phyloP scores from a whole-genome alignment of 2,888 invertebrate species.

The Pyrocoelia pectoralis region DNA sequence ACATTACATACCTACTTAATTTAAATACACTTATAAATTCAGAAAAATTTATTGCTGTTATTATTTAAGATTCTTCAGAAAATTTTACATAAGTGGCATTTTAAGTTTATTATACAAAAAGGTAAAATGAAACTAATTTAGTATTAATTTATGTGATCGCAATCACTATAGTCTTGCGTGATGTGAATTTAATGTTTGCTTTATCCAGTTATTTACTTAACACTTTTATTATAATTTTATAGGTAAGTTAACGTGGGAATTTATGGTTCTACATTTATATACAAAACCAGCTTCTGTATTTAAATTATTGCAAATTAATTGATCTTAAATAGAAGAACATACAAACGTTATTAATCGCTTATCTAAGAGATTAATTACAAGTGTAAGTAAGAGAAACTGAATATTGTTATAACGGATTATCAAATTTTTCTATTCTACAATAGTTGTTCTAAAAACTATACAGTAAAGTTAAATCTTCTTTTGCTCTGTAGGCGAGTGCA shows the following conservation, averaged over 20 bases:
- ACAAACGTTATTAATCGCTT: neutral
- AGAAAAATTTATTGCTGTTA: no score
- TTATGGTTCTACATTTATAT: neutral
- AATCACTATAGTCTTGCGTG: neutral
- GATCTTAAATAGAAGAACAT: neutral
- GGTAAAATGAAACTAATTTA: no score
- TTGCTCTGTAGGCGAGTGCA: neutral
- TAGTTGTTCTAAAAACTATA: neutral
- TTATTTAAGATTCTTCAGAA: no score
- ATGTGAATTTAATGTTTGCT: neutral
- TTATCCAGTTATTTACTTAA: slow-evolving; percentile 1
- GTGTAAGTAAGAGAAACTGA: neutral
- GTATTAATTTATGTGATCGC: neutral
- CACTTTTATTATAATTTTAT: neutral
- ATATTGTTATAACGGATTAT: neutral
- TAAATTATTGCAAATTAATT: slow-evolving; percentile 13
- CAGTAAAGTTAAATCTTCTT: neutral
- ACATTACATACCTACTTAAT: no score
- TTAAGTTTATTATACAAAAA: no score
- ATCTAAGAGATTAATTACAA: neutral
- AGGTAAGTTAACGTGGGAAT: neutral
- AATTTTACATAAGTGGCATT: no score
- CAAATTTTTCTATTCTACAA: no score
- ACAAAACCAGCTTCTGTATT: neutral
- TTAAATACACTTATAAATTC: no score